These are phyloP conservation scores for Pangasianodon hypophthalmus DNA, from an alignment of 2,113 vertebrate species.

Conservation along the genomic window DNA sequence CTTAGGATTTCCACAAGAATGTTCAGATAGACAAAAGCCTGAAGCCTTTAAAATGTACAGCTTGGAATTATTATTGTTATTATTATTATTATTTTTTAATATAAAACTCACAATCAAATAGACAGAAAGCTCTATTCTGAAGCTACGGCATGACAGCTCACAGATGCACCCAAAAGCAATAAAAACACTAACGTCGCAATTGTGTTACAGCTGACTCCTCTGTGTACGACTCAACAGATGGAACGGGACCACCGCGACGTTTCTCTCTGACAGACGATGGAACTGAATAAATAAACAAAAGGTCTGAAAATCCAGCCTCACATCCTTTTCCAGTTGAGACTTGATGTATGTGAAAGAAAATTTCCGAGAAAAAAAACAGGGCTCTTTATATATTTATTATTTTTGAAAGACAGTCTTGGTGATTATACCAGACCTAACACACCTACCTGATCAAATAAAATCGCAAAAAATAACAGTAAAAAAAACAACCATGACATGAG, in stretches of 20 bases:
- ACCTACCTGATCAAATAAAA: neutral
- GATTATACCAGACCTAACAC: neutral
- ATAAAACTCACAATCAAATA: neutral
- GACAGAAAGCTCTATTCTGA: neutral
- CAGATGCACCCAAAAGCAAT: slow-evolving; percentile 20
- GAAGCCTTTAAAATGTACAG: neutral
- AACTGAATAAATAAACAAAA: slow-evolving; percentile 37
- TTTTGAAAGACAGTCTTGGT: neutral
- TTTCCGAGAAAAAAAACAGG: neutral
- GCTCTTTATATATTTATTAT: neutral
- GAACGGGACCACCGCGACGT: slow-evolving; percentile 26
- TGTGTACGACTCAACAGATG: slow-evolving; percentile 41
- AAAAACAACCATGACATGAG: no score
- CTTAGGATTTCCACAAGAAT: neutral
- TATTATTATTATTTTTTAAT: neutral
- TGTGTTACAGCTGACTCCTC: slow-evolving; percentile 21
- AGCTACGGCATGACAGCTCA: slow-evolving; percentile 6
- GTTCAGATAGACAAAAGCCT: neutral
- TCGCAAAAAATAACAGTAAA: no score
- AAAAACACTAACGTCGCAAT: neutral
- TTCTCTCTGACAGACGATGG: slow-evolving; percentile 25
- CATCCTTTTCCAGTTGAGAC: slow-evolving; percentile 13
- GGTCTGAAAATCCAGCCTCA: slow-evolving; percentile 22
- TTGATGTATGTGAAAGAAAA: neutral
- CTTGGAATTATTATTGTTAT: neutral